Evolutionary conservation across 2,797 vertebrate genomes (phyloP).

Genomic region (Antennarius maculatus): DNA sequence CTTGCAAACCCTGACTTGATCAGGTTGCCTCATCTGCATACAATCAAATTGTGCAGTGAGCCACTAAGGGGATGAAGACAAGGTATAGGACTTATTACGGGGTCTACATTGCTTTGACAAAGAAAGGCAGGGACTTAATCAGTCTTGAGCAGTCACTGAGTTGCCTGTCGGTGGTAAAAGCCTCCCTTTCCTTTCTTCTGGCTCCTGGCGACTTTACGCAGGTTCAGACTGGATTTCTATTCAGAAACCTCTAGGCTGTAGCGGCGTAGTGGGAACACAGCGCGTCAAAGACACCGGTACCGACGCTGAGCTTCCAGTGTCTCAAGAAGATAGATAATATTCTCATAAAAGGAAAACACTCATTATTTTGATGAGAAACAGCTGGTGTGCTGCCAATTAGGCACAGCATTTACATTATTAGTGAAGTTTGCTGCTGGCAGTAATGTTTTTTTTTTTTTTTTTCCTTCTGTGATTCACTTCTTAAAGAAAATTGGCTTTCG

Average conservation of each 20-base stretch:
- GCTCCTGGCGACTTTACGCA: slow-evolving; percentile 26
- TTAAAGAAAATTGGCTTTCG: slow-evolving; percentile 50
- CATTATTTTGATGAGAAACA: slow-evolving; percentile 82
- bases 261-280: slow-evolving; percentile 15
- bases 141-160: slow-evolving; percentile 44
- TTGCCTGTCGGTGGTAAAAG: slow-evolving; percentile 40
- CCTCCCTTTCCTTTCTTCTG: slow-evolving; percentile 9
- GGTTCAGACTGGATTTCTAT: slow-evolving; percentile 35
- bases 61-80: slow-evolving; percentile 62
- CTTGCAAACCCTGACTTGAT: slow-evolving; percentile 68
- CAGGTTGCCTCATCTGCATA: slow-evolving; percentile 77
- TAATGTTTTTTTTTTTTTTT: slow-evolving; percentile 20
- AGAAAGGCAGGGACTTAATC: slow-evolving; percentile 67
- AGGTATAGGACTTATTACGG: slow-evolving; percentile 51
- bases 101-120: slow-evolving; percentile 53
- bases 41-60: slow-evolving; percentile 76
- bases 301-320: slow-evolving; percentile 41
- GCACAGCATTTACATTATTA: slow-evolving; percentile 79
- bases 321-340: slow-evolving; percentile 59
- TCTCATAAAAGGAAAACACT: slow-evolving; percentile 68
- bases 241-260: slow-evolving; percentile 42
- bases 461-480: slow-evolving; percentile 16
- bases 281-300: slow-evolving; percentile 10
- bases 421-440: slow-evolving; percentile 74
- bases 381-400: slow-evolving; percentile 82